Evolutionary conservation across 1,140 invertebrate species (phyloP), one percentile per base, ranked within the genome.

Genomic region (Anastrepha obliqua): DNA sequence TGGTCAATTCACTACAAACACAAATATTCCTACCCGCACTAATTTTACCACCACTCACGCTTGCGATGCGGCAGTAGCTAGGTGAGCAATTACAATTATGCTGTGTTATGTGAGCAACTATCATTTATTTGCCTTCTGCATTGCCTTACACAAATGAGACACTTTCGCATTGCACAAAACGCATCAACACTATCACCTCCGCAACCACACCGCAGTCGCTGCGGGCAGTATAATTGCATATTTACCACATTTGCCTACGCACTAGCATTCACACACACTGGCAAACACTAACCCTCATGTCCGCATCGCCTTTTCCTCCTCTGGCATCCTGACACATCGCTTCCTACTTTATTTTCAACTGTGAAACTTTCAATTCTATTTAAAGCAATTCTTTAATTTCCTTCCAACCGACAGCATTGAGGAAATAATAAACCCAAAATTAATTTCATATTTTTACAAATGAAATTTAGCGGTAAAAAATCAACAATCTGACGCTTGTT

Each of bases 401-500:
- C 15, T 74, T 17, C 29, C 67, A 47, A 1, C 8, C 67, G 4
- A 6, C 42, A 9, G 42, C 67, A 74, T 55, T 55, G 15, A 17
- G 42, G 42, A 44, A 74, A 74, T 74, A 74, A 74, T 74, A n/a
- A 44, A 74, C 44, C 44, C 29, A 42, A 7, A 74, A 74, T 44
- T 74, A 74, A 74, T 74, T 44, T 74, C 39, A 74, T 17, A 74
- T 74, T 44, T 74, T 74, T 42, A 42, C 42, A 47, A 74, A 74
- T 74, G 44, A 44, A 74, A 74, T 74, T 74, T 74, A 47, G 44
- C 44, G 39, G 4, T 9, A 47, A 47, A 47, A 74, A 74, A 74
- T 74, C 67, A 44, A 47, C 67, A 74, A 39, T 11, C 60, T 47
- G 67, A 74, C 67, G 29, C 67, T 2, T 74, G 67, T 74, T 44